Conservation (phyloP, 2,888 invertebrate species). For the Yponomeuta malinellus region DNA sequence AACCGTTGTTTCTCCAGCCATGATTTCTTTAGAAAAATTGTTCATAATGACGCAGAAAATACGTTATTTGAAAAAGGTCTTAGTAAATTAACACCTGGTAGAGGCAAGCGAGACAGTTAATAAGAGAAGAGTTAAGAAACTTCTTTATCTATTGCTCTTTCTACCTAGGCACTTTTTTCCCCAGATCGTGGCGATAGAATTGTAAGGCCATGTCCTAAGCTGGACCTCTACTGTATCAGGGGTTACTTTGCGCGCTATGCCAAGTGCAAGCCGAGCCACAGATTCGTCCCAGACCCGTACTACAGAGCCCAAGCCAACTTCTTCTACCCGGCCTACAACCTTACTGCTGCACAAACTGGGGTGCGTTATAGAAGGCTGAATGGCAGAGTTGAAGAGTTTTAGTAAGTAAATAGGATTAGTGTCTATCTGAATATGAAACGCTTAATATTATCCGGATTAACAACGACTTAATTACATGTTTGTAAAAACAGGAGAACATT, state of each 20-base stretch:
- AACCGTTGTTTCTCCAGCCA: no score
- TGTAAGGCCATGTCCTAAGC: constrained; percentile 26
- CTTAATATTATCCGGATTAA: no score
- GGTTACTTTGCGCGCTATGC: constrained; percentile 26
- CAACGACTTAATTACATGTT: no score
- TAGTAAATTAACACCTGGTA: no score
- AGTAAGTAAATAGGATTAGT: not conserved
- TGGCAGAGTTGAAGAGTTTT: constrained; percentile 27
- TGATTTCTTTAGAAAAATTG: no score
- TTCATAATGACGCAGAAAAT: no score
- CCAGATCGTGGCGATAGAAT: constrained; percentile 18
- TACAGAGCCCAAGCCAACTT: constrained; percentile 20
- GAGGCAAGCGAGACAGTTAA: no score
- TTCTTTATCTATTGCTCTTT: no score
- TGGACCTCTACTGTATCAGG: constrained; percentile 27
- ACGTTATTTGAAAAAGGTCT: no score
- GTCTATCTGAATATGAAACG: no score
- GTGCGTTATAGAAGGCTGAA: constrained; percentile 23
- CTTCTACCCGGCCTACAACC: constrained; percentile 22
- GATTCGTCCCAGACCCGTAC: constrained; percentile 26
- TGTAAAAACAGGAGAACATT: no score
- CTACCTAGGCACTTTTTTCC: not conserved
- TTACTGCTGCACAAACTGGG: constrained; percentile 21
- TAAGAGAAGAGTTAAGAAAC: no score
- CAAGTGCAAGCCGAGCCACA: constrained; percentile 22